Conservation (phyloP, 2,797 vertebrate genomes). For the Brotula barbata region DNA sequence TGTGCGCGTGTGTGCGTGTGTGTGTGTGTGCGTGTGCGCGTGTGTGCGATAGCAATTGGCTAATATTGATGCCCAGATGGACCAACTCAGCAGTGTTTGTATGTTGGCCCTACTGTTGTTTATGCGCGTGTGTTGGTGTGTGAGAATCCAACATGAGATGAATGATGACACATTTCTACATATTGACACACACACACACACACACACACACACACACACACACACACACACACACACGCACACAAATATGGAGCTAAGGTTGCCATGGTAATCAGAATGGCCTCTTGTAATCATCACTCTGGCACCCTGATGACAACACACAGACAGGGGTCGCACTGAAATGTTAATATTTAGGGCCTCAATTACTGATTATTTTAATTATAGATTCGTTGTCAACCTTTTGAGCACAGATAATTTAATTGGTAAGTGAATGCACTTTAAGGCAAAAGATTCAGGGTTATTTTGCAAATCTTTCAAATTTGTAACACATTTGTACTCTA, state of each 20-base stretch:
- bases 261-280: conserved; percentile 62
- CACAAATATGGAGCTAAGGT: conserved; percentile 49
- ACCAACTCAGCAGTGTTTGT: conserved; percentile 40
- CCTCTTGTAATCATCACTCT: conserved; percentile 32
- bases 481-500: too few relatives aligned
- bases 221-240: conserved; percentile 27
- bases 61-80: conserved; percentile 47
- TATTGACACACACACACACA: conserved; percentile 36
- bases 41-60: conserved; percentile 36
- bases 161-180: conserved; percentile 35
- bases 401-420: too few relatives aligned
- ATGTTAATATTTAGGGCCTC: too few relatives aligned
- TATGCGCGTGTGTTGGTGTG: conserved; percentile 20
- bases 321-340: too few relatives aligned
- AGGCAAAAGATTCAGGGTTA: too few relatives aligned
- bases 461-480: too few relatives aligned
- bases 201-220: conserved; percentile 16
- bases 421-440: too few relatives aligned
- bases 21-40: conserved; percentile 31
- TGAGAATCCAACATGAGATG: conserved; percentile 7
- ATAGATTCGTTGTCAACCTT: too few relatives aligned
- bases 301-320: conserved; percentile 34
- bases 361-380: too few relatives aligned
- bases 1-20: conserved; percentile 46
- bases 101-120: conserved; percentile 31